Evolutionary conservation across 2,113 vertebrate genomes (phyloP).

Genomic region (Sylvietta virens): DNA sequence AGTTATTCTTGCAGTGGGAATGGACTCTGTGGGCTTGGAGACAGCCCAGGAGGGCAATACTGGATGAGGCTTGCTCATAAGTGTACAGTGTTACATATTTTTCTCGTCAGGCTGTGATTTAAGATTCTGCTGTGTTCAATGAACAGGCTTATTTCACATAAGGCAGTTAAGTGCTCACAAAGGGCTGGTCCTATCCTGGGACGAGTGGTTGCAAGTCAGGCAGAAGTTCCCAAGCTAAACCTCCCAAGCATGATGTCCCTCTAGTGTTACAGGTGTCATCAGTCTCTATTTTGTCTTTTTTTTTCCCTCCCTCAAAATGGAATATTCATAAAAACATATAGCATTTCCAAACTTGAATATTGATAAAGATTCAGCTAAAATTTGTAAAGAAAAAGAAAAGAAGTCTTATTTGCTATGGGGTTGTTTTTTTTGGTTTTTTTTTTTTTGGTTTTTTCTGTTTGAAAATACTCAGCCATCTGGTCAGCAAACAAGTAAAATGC

Average conservation of each 20-base stretch:
- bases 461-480: constrained; percentile 40
- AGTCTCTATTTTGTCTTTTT: background rate
- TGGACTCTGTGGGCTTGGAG: background rate
- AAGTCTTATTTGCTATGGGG: background rate
- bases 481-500: constrained; percentile 19
- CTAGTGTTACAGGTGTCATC: background rate
- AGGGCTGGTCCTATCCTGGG: background rate
- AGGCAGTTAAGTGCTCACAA: background rate
- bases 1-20: background rate
- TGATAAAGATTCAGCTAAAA: background rate
- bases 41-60: background rate
- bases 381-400: background rate
- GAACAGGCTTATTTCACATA: background rate
- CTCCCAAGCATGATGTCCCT: background rate
- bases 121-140: background rate
- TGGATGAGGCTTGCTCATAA: background rate
- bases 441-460: background rate
- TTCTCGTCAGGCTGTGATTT: background rate
- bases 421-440: background rate
- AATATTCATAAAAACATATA: background rate
- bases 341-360: background rate
- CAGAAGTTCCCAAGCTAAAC: background rate
- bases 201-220: background rate
- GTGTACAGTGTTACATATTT: background rate
- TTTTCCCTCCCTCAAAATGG: rapidly evolving